These are phyloP conservation scores for Pelosia muscerda DNA, from an alignment of 2,888 invertebrate species.

Conservation along the genomic window DNA sequence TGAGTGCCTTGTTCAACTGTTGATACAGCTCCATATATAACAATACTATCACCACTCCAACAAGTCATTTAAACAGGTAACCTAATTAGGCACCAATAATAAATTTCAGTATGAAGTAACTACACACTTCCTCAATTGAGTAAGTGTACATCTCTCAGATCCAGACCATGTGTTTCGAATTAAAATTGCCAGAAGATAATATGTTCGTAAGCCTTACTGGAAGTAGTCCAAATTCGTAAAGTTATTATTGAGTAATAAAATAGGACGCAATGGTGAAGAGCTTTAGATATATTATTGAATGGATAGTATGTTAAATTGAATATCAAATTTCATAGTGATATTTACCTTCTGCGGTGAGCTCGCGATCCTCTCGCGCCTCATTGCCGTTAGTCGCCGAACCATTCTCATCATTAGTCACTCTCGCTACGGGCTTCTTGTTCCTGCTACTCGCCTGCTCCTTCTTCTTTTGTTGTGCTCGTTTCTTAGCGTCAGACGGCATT, in stretches of 20 bases:
- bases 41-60: not conserved
- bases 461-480: constrained; percentile 98
- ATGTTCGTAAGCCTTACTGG: not conserved
- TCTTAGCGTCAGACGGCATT: constrained; percentile 99
- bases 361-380: constrained; percentile 81
- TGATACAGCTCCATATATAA: not conserved
- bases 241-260: not conserved
- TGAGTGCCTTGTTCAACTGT: not conserved
- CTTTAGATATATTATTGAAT: not conserved
- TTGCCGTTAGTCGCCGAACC: constrained; percentile 81
- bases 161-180: not conserved
- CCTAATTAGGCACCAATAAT: not conserved
- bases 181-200: not conserved
- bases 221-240: not conserved
- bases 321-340: constrained; percentile 40
- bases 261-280: not conserved
- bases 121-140: not conserved
- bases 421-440: constrained; percentile 84
- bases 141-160: not conserved
- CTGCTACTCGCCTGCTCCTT: constrained; percentile 96
- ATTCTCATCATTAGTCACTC: constrained; percentile 86
- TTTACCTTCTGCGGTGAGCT: constrained; percentile 91
- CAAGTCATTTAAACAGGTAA: not conserved
- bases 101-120: not conserved
- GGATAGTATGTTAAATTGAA: constrained; percentile 10